A percentile compares a stretch with the other conserved stretches of the same genome.
These are phyloP conservation scores for Platalea minor DNA, from an alignment of 2,797 vertebrate species.

Conservation along the genomic window DNA sequence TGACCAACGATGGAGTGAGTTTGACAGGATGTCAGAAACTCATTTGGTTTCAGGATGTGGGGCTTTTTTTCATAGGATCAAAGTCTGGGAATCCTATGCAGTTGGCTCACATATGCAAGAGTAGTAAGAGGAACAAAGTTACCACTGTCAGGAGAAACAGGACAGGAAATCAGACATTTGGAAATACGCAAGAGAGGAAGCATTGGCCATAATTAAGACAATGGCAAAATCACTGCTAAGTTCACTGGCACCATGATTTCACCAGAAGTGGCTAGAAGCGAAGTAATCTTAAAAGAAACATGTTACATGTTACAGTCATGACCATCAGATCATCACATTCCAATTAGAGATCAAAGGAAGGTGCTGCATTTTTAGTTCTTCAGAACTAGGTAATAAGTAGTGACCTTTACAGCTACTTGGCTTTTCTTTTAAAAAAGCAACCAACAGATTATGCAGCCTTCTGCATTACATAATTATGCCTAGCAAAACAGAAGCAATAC, in stretches of 20 bases:
- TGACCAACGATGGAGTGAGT: neutral
- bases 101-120: neutral
- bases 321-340: neutral
- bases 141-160: neutral
- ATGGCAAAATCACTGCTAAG: neutral
- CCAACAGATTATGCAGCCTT: neutral
- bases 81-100: neutral
- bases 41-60: neutral
- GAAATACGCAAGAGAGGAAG: neutral
- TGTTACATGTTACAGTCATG: neutral
- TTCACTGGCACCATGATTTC: neutral
- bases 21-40: neutral
- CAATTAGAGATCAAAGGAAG: neutral
- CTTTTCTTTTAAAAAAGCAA: neutral
- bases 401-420: neutral
- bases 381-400: neutral
- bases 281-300: neutral
- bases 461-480: neutral
- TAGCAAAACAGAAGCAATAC: neutral
- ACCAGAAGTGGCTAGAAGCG: neutral
- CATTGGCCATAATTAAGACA: neutral
- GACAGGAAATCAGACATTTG: neutral
- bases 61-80: neutral
- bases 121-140: neutral
- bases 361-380: neutral